phyloP scores from a whole-genome alignment of 2,888 invertebrate species.

The Theodoxus fluviatilis region DNA sequence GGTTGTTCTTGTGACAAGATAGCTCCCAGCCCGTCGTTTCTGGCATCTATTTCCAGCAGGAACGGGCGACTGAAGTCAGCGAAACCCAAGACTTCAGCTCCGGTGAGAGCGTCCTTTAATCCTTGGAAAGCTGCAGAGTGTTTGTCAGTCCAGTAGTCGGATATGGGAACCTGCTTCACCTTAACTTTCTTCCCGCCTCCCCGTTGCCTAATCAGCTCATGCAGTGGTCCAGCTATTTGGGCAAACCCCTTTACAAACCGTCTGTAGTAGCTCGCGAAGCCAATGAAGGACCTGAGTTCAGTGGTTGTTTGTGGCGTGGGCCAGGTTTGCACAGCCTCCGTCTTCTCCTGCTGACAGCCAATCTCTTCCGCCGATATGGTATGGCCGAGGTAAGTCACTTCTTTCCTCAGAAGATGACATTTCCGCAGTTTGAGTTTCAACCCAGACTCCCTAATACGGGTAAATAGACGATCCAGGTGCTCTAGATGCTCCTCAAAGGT shows the following conservation, averaged over 20 bases:
- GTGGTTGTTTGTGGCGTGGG: slow-evolving; percentile 19
- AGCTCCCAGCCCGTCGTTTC: slow-evolving; percentile 26
- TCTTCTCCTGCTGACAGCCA: slow-evolving; percentile 17
- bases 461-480: too few relatives aligned
- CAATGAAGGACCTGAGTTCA: slow-evolving; percentile 27
- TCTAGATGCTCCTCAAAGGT: too few relatives aligned
- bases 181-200: neutral
- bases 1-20: slow-evolving; percentile 30
- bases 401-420: too few relatives aligned
- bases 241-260: slow-evolving; percentile 29
- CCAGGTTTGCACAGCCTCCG: slow-evolving; percentile 22
- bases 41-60: slow-evolving; percentile 29
- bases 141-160: slow-evolving; percentile 31
- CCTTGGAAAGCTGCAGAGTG: slow-evolving; percentile 30
- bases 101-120: slow-evolving; percentile 26
- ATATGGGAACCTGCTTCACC: neutral
- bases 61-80: slow-evolving; percentile 27
- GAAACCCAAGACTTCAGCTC: slow-evolving; percentile 30
- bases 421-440: too few relatives aligned
- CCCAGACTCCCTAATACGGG: too few relatives aligned
- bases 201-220: slow-evolving; percentile 12
- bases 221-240: slow-evolving; percentile 29
- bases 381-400: slow-evolving; percentile 32
- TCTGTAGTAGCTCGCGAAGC: slow-evolving; percentile 29
- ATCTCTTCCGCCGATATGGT: slow-evolving; percentile 24